Conservation (phyloP, 2,797 vertebrate species). For the Hirundo rustica region DNA sequence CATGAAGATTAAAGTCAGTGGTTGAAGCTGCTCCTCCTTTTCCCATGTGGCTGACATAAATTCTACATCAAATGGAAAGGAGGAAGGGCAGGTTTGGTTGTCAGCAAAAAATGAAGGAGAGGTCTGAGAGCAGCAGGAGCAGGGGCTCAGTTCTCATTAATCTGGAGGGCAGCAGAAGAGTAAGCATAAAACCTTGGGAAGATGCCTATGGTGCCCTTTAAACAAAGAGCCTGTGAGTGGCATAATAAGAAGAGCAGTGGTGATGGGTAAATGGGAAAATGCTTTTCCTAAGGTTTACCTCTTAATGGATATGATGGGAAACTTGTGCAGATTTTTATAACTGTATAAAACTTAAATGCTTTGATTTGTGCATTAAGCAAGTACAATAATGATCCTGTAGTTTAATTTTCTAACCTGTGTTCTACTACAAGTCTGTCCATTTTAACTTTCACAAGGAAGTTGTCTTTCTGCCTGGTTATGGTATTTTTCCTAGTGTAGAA, state of each 20-base stretch:
- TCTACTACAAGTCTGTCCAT: constrained; percentile 5
- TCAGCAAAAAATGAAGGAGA: constrained; percentile 53
- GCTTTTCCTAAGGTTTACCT: background rate
- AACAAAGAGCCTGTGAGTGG: background rate
- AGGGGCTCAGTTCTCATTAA: constrained; percentile 26
- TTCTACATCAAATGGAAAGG: constrained; percentile 67
- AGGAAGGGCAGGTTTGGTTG: constrained; percentile 56
- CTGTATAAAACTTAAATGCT: background rate
- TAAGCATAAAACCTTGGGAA: constrained; percentile 12
- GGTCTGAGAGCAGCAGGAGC: constrained; percentile 38
- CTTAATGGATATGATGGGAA: background rate
- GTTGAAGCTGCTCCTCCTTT: constrained; percentile 61
- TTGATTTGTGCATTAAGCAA: background rate
- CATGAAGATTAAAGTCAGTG: constrained; percentile 66
- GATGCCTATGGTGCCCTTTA: constrained; percentile 14
- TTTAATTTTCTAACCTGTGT: constrained; percentile 3
- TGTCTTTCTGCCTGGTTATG: background rate
- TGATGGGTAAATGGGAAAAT: background rate
- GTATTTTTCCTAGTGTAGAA: background rate
- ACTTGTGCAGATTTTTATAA: background rate
- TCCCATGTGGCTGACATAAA: constrained; percentile 65
- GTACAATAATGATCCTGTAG: background rate
- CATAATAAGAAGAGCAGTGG: background rate
- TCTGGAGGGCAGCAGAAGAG: background rate
- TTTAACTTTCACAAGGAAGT: constrained; percentile 24